Conservation (phyloP, 1,140 invertebrate genomes). For the Conus ventricosus region DNA sequence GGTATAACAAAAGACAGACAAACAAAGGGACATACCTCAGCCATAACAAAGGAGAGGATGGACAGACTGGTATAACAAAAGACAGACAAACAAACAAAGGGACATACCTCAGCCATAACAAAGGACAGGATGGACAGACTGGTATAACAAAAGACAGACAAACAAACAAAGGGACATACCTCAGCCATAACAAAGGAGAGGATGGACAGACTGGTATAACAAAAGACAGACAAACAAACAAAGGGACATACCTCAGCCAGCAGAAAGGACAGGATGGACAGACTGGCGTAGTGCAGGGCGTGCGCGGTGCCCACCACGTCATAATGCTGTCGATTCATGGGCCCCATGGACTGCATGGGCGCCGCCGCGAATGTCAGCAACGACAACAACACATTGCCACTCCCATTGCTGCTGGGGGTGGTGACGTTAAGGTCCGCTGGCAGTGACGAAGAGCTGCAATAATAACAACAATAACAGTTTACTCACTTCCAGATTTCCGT, state of each 20-base stretch:
- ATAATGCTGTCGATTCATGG: neutral
- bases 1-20: neutral
- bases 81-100: neutral
- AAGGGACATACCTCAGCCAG: conserved; percentile 49
- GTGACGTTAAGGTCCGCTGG: neutral
- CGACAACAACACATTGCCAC: neutral
- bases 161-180: too few relatives aligned
- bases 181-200: neutral
- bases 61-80: neutral
- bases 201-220: neutral
- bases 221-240: neutral
- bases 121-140: conserved; percentile 57
- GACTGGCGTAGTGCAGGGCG: conserved; percentile 58
- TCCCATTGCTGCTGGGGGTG: neutral
- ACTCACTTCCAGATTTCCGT: too few relatives aligned
- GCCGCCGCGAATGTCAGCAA: neutral
- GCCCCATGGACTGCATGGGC: neutral
- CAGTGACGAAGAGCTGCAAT: too few relatives aligned
- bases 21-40: conserved; percentile 46
- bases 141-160: too few relatives aligned
- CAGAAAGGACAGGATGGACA: conserved; percentile 55
- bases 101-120: conserved; percentile 53
- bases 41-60: neutral
- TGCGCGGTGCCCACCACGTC: conserved; percentile 43
- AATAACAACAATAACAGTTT: too few relatives aligned